A percentile compares a stretch with the other conserved stretches of the same genome.
Evolutionary conservation across 2,888 invertebrate species (phyloP).

Genomic region (Hecatera dysodea): DNA sequence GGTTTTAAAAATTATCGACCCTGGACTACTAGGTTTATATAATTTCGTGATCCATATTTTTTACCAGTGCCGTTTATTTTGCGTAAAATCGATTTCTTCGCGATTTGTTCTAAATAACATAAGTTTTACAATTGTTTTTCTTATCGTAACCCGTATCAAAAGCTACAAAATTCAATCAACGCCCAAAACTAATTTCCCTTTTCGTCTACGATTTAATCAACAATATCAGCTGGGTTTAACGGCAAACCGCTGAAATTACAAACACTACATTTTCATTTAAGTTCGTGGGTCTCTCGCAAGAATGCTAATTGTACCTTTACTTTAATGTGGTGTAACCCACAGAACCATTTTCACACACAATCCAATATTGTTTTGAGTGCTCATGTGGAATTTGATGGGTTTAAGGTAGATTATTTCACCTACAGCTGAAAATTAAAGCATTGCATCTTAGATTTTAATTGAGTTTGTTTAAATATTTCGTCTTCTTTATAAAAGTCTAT

Average conservation of each 20-base stretch:
- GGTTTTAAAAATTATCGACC: too few relatives aligned
- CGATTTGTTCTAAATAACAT: not conserved
- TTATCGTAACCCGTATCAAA: not conserved
- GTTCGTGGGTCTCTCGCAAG: slow-evolving; percentile 37
- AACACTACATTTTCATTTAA: slow-evolving; percentile 53
- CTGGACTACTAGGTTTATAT: too few relatives aligned
- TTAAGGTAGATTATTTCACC: not conserved
- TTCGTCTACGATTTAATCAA: slow-evolving; percentile 41
- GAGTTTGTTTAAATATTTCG: not conserved
- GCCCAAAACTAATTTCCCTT: slow-evolving; percentile 21
- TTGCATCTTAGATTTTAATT: not conserved
- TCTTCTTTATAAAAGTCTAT: not conserved
- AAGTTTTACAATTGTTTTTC: not conserved
- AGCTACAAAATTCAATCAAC: slow-evolving; percentile 18
- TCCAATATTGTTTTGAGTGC: slow-evolving; percentile 38
- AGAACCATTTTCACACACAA: slow-evolving; percentile 32
- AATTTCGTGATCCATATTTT: too few relatives aligned
- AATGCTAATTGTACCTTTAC: slow-evolving; percentile 49
- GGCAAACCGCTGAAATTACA: slow-evolving; percentile 52
- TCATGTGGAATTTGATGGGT: not conserved
- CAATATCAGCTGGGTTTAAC: slow-evolving; percentile 35
- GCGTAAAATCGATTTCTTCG: not conserved
- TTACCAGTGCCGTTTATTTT: too few relatives aligned
- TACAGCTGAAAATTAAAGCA: not conserved
- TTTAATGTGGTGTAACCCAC: slow-evolving; percentile 13